Base-by-base conservation (phyloP, 2,797 vertebrate species). In the Anolis apletophallus region DNA sequence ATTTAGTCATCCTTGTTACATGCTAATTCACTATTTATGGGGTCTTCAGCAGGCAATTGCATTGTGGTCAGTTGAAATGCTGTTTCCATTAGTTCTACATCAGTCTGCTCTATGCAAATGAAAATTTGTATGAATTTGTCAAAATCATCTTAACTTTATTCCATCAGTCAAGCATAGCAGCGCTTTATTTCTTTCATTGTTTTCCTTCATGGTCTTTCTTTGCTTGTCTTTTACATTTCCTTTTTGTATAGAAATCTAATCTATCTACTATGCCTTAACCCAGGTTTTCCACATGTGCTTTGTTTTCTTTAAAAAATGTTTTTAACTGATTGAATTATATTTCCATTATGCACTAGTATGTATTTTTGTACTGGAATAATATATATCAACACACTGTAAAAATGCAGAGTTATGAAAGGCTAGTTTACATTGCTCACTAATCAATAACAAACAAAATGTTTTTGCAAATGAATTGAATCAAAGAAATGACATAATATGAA, bases 121-220 rank as follows among this genome's bases (percentile, higher is more conserved):
- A 90, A 75, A 32, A 67, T n/a, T 54, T 77, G 71, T 71, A 91
- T 90, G 85, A 93, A 93, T 94, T 93, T 91, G 91, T 94, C 91
- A 94, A 91, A 93, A 94, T 93, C 91, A 91, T 91, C 81, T 88
- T 86, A 87, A 90, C 59, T 85, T 87, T 86, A 93, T 91, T 93
- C 67, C 1, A 1, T 83, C 89, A 93, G 94, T 90, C 91, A 93
- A 82, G 88, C 94, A 86, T 90, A 88, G 52, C 1, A 0, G 29
- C n/a, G 74, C 85, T 67, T 59, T 87, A 81, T 91, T 83, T 71
- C 57, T 50, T 8, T 88, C 78, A 84, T 91, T 94, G 83, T 93
- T 93, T 93, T 81, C 78, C 61, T 71, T 55, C 50, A 89, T 87
- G 84, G 87, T 57, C 75, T 78, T 91, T 80, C 84, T 86, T 75